phyloP scores from a whole-genome alignment of 2,113 vertebrate species.

The Stomatorhinus ivindoensis region DNA sequence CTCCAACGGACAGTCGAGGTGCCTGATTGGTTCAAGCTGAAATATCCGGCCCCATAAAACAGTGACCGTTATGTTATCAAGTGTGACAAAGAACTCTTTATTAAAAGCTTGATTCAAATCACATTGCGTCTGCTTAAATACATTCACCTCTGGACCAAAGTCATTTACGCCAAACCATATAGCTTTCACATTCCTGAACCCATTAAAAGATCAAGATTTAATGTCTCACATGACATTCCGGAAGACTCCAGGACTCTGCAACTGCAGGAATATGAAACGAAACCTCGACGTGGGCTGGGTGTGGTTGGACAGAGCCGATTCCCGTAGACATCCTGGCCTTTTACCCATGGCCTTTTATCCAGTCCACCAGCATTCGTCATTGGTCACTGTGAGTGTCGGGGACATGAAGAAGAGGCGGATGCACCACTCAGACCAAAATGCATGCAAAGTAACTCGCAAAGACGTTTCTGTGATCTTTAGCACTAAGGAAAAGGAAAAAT shows the following conservation, averaged over 20 bases:
- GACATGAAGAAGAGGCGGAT: background rate
- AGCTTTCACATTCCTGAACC: background rate
- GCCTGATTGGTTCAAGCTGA: background rate
- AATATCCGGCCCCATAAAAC: background rate
- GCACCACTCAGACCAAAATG: background rate
- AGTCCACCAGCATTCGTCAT: background rate
- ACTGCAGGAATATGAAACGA: background rate
- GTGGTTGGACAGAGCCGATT: background rate
- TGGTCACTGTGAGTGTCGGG: background rate
- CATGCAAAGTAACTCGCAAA: background rate
- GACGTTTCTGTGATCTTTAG: background rate
- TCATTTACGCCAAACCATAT: background rate
- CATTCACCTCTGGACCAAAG: background rate
- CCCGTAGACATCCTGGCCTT: background rate
- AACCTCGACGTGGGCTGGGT: background rate
- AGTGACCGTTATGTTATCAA: background rate
- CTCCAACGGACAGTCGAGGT: background rate
- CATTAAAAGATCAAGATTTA: background rate
- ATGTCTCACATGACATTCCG: background rate
- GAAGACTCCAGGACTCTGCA: background rate
- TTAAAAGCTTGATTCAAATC: background rate
- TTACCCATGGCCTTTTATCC: background rate
- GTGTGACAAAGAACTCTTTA: background rate
- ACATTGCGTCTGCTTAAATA: background rate
- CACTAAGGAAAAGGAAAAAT: background rate